Conservation (phyloP, 2,888 invertebrate genomes). For the Mactromeris polynyma region DNA sequence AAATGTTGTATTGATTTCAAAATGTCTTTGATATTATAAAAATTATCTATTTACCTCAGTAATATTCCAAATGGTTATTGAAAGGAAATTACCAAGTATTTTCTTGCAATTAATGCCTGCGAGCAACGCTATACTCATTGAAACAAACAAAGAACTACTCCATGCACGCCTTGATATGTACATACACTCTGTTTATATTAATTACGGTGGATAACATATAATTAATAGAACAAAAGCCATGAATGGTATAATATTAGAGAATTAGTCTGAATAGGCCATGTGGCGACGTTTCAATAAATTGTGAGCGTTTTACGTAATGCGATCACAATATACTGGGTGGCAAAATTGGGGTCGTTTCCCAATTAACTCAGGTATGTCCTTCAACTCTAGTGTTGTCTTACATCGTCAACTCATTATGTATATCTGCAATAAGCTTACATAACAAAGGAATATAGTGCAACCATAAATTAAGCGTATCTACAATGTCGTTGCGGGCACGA, state of each 20-base stretch:
- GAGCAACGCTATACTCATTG: not conserved
- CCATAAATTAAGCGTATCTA: constrained; percentile 28
- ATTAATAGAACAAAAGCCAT: constrained; percentile 62
- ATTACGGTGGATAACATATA: constrained; percentile 58
- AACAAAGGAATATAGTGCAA: constrained; percentile 42
- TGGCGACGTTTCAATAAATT: constrained; percentile 28
- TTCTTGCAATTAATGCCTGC: constrained; percentile 29
- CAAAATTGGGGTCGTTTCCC: constrained; percentile 43
- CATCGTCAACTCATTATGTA: not conserved
- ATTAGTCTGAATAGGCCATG: constrained; percentile 57
- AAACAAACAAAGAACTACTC: not conserved
- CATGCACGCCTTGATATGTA: constrained; percentile 38
- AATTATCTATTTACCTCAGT: constrained; percentile 10
- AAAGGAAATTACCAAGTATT: constrained; percentile 39
- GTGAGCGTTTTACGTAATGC: constrained; percentile 45
- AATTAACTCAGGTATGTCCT: constrained; percentile 54
- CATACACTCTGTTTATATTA: constrained; percentile 31
- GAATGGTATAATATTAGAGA: constrained; percentile 49
- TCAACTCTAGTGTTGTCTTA: constrained; percentile 23
- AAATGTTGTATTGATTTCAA: not conserved
- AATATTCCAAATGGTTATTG: constrained; percentile 30
- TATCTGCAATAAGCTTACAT: constrained; percentile 8
- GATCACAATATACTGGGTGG: constrained; percentile 47
- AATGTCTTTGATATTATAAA: not conserved
- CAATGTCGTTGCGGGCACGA: constrained; percentile 27